phyloP scores from a whole-genome alignment of 23 tunicate genomes.

The Aplidium turbinatum region DNA sequence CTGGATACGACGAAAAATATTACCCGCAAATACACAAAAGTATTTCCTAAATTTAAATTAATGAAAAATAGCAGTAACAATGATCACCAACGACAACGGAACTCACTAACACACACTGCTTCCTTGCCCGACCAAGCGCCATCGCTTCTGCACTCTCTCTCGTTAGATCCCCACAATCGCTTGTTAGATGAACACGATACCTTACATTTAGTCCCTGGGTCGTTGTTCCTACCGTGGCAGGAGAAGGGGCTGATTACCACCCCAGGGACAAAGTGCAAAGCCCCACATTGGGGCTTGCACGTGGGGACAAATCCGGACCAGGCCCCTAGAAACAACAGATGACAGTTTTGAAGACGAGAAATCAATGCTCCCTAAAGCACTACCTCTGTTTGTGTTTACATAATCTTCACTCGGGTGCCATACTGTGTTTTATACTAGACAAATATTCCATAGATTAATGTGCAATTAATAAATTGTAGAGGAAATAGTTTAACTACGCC shows the following conservation, averaged over 20 bases:
- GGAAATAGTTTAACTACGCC: no score
- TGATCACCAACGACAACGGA: not conserved
- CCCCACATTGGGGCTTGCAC: slow-evolving; percentile 44
- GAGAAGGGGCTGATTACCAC: slow-evolving; percentile 36
- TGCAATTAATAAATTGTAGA: no score
- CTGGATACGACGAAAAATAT: no score
- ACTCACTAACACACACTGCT: slow-evolving; percentile 46
- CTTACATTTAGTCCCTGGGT: slow-evolving; percentile 34
- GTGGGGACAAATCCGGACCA: slow-evolving; percentile 53
- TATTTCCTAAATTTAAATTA: no score
- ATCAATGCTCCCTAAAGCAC: no score
- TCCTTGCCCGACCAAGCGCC: slow-evolving; percentile 64
- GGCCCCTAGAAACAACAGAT: slow-evolving; percentile 35
- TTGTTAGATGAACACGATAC: slow-evolving; percentile 28
- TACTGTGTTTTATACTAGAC: no score
- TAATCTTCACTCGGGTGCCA: no score
- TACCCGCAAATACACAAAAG: no score
- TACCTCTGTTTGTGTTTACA: no score
- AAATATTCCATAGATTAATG: no score
- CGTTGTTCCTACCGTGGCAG: slow-evolving; percentile 58
- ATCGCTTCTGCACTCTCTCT: slow-evolving; percentile 37
- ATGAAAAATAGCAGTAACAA: no score
- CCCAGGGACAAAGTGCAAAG: slow-evolving; percentile 18
- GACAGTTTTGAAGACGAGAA: no score
- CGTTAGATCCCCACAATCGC: slow-evolving; percentile 23